phyloP scores from a whole-genome alignment of 1,140 invertebrate genomes.

The Drosophila athabasca region DNA sequence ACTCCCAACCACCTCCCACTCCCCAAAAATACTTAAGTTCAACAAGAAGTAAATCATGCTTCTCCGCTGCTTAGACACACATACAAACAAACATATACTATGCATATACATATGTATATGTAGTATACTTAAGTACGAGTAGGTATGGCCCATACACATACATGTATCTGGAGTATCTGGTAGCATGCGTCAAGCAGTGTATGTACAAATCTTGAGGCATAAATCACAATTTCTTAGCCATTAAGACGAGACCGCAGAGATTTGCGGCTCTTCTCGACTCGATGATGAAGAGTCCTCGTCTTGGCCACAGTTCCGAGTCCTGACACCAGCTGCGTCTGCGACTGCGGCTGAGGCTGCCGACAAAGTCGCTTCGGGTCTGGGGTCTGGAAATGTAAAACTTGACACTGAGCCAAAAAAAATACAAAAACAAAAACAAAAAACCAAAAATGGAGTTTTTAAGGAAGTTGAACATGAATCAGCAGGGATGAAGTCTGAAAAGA shows the following conservation, averaged over 20 bases:
- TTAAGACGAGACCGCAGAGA: slow-evolving; percentile 80
- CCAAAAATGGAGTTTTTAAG: slow-evolving; percentile 6
- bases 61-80: slow-evolving; percentile 22
- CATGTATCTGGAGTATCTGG: too few species aligned
- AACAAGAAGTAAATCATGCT: slow-evolving; percentile 27
- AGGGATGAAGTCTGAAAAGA: too few species aligned
- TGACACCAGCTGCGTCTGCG: slow-evolving; percentile 28
- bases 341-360: slow-evolving; percentile 24
- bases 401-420: slow-evolving; percentile 4
- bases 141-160: slow-evolving; percentile 9
- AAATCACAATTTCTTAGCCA: slow-evolving; percentile 82
- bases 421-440: neutral
- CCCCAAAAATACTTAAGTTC: neutral
- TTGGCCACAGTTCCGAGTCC: slow-evolving; percentile 8
- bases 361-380: too few species aligned
- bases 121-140: neutral
- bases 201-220: slow-evolving; percentile 72
- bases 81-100: neutral
- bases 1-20: too few species aligned
- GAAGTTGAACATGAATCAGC: too few species aligned
- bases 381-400: neutral
- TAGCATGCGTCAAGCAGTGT: slow-evolving; percentile 11
- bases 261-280: slow-evolving; percentile 70
- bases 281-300: slow-evolving; percentile 54
- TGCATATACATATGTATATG: neutral